Evolutionary conservation across 2,797 vertebrate genomes (phyloP), one percentile per base, ranked within the genome.

Genomic region (Yasuhikotakia modesta): DNA sequence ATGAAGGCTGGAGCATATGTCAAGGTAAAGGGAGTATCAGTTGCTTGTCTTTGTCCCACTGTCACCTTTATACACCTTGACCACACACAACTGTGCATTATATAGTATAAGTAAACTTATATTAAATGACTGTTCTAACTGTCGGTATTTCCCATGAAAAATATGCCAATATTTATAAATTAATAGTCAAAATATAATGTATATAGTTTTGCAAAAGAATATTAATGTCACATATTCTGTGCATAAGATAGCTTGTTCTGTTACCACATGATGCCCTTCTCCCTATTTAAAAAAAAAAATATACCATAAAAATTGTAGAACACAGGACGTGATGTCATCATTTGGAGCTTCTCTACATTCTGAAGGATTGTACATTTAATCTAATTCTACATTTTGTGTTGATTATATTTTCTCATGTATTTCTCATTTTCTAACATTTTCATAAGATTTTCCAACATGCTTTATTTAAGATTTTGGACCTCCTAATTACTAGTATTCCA

Each of bases 21-120:
- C 75, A 77, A 70, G 75, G 66, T 77, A 55, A 70, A 63, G 19
- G 69, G 45, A 61, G 30, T 70, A 69, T 70, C 55, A 77, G 55
- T 19, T 39, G 27, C 5, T n/a, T 12, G 64, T 45, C 52, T 67
- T 22, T 16, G 11, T 77, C 66, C 55, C 70, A n/a, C 57, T 69
- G 55, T 77, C 66, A 63, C 66, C 45, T 52, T 55, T 50, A 39
- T 45, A 58, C 30, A 52, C 27, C 19, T n/a, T 16, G 4, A 50
- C 1, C n/a, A 13, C 13, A 50, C 16, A 50, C 46, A 43, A 43
- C 10, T 10, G 8, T 43, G 10, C 2, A 43, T 43, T 43, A 10
- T 43, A 43, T 10, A 27, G 27, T 27, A 1, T 35, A 35, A 35
- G 32, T 35, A 5, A 35, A 39, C 3, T 22, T 13, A 3, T 73